Evolutionary conservation across 2,888 invertebrate genomes (phyloP).

Genomic region (Acrobasis suavella): DNA sequence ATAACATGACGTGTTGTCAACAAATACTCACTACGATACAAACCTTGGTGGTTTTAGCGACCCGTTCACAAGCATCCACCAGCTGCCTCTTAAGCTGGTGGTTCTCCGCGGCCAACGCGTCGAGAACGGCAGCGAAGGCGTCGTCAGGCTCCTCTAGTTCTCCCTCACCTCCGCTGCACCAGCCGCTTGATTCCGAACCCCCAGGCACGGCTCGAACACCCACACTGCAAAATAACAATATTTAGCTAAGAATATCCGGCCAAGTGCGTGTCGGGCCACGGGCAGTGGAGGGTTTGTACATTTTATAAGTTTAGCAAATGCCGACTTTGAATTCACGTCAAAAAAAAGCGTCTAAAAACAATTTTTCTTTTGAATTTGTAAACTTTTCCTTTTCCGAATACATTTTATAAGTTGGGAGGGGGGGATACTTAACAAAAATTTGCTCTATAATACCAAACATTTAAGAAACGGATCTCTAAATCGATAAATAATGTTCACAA

Average conservation of each 20-base stretch:
- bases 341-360: too few relatives aligned
- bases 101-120: slow-evolving; percentile 92
- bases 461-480: too few relatives aligned
- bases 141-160: slow-evolving; percentile 87
- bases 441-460: too few relatives aligned
- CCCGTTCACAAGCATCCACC: slow-evolving; percentile 90
- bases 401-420: too few relatives aligned
- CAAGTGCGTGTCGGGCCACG: background rate
- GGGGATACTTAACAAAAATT: too few relatives aligned
- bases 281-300: background rate
- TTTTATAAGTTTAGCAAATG: too few relatives aligned
- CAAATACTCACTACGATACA: background rate
- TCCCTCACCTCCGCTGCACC: slow-evolving; percentile 81
- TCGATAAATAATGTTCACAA: too few relatives aligned
- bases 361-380: too few relatives aligned
- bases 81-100: slow-evolving; percentile 91
- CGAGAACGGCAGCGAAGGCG: slow-evolving; percentile 90
- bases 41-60: slow-evolving; percentile 93
- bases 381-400: too few relatives aligned
- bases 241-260: background rate
- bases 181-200: slow-evolving; percentile 84
- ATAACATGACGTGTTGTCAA: background rate
- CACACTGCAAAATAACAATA: slow-evolving; percentile 44
- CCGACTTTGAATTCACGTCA: too few relatives aligned
- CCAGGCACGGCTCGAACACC: slow-evolving; percentile 79